Base-by-base conservation (phyloP, 2,888 invertebrate genomes). In the Nowickia ferox region DNA sequence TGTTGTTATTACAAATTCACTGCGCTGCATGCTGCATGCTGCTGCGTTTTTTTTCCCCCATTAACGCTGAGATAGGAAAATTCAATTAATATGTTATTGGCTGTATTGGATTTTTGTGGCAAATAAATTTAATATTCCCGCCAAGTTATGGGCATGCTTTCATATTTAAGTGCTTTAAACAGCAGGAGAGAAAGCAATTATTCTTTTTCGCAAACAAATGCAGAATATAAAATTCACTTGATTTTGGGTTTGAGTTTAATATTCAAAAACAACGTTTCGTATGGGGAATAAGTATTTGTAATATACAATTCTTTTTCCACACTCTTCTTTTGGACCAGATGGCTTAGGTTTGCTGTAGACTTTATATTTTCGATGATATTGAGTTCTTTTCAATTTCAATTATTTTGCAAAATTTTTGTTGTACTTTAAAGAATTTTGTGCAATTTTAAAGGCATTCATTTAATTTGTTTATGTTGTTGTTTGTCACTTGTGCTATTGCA, bases 11-110 rank as follows among this genome's bases (percentile, higher is more conserved):
- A 40, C 53, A 38, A 61, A 51, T 51, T 10, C 17, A 6, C 15
- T 42, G 38, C 6, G n/a, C 46, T 19, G 11, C 10, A 4, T 55
- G 5, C 30, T 10, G 10, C n/a, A 3, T 22, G 2, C 0, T n/a
- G 30, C 57, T n/a, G 22, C 40, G 51, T 48, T 44, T 55, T n/a
- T 53, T 17, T 71, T 51, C 3, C 46, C 8, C 42, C 68, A 38
- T 75, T 65, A 42, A 15, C 48, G 66, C 10, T 57, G 42, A 30
- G 6, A 79, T 77, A 68, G 48, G 61, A 76, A 83, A 82, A 86
- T 86, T 75, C 53, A 86, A 83, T 86, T 86, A 86, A 79, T 79
- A 57, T 65, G 6, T 83, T 86, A 83, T 83, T 86, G 86, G 82
- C 79, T 65, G 63, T 78, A 75, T 86, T 71, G 82, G 57, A 77